Conservation (phyloP, 2,888 invertebrate species). For the Zhengitettix transpicula region DNA sequence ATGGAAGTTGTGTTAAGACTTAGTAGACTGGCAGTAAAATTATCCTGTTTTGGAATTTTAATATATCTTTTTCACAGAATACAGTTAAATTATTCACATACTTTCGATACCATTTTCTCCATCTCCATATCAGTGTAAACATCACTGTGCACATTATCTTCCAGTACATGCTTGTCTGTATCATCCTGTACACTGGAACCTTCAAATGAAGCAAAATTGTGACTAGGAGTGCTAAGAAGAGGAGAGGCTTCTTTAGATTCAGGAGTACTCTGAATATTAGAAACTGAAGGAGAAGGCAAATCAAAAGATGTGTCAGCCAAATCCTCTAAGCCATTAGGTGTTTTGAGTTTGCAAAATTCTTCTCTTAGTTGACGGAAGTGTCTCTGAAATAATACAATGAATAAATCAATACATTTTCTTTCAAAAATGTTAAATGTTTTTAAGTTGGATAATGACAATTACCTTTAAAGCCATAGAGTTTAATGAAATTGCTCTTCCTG, state of each 20-base stretch:
- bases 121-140: constrained; percentile 53
- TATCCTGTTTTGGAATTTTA: no score
- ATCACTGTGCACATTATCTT: constrained; percentile 19
- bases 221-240: neutral
- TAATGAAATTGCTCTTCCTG: constrained; percentile 56
- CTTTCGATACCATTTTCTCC: constrained; percentile 60
- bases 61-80: neutral
- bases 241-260: constrained; percentile 7
- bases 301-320: constrained; percentile 23
- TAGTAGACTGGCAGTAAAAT: no score
- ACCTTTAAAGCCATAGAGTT: constrained; percentile 62
- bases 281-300: constrained; percentile 13
- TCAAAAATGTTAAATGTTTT: neutral
- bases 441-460: constrained; percentile 6
- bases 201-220: constrained; percentile 16
- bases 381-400: constrained; percentile 33
- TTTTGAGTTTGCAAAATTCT: constrained; percentile 66
- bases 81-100: constrained; percentile 33
- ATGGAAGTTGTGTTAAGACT: no score
- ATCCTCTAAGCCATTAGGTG: constrained; percentile 59
- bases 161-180: constrained; percentile 16
- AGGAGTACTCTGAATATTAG: constrained; percentile 6
- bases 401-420: neutral
- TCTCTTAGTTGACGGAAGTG: constrained; percentile 72
- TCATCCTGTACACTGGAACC: constrained; percentile 13